A percentile compares a stretch with the other conserved stretches of the same genome.
These are phyloP conservation scores for Druon quercuslanigerum DNA, from an alignment of 1,140 invertebrate genomes.

Conservation along the genomic window DNA sequence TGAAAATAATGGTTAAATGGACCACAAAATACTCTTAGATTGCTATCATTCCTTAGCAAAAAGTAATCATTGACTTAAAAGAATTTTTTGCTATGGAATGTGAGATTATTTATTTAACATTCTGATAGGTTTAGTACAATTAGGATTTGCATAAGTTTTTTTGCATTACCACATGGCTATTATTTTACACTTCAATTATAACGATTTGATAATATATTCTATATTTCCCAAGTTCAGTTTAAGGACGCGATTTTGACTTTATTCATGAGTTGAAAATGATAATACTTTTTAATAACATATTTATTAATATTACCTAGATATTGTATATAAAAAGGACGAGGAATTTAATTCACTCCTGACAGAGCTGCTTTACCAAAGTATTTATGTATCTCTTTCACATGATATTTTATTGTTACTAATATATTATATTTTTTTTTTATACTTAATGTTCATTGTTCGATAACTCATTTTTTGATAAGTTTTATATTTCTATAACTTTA, in stretches of 20 bases:
- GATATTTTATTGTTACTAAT: constrained; percentile 6
- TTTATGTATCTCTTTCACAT: neutral
- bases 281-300: neutral
- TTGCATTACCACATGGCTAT: neutral
- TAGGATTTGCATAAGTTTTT: neutral
- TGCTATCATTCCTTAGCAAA: constrained; percentile 12
- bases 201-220: too few species aligned
- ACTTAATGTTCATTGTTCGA: constrained; percentile 22
- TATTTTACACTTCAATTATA: neutral
- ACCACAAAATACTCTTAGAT: constrained; percentile 19
- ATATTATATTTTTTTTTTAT: constrained; percentile 1
- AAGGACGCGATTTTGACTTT: too few species aligned
- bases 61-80: neutral
- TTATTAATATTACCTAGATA: neutral
- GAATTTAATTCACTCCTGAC: constrained; percentile 11
- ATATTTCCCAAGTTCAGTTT: too few species aligned
- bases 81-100: constrained; percentile 11
- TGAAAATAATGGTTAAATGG: constrained; percentile 23
- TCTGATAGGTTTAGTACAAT: neutral
- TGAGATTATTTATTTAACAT: constrained; percentile 9
- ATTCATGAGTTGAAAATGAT: too few species aligned
- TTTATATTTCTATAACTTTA: constrained; percentile 12
- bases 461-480: constrained; percentile 4
- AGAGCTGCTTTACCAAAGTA: constrained; percentile 9
- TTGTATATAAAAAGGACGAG: constrained; percentile 14